Evolutionary conservation across 2,797 vertebrate genomes (phyloP).

Genomic region (Meriones psammophilus): DNA sequence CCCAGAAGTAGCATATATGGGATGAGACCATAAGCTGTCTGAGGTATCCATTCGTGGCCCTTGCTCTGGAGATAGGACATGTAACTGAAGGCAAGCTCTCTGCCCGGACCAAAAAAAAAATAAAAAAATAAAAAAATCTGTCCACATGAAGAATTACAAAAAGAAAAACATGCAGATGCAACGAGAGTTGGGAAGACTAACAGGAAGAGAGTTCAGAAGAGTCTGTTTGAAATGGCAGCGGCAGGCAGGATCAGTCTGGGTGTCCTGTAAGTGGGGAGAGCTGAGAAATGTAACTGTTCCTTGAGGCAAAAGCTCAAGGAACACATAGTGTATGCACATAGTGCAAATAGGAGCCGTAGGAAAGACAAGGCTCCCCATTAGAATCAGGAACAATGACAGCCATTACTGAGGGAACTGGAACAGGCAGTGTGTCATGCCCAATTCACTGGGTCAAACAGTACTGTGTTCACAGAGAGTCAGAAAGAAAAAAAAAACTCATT

Average conservation of each 20-base stretch:
- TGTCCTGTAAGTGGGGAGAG: neutral
- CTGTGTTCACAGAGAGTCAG: neutral
- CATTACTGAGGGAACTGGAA: neutral
- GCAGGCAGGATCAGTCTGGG: neutral
- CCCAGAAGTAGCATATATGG: neutral
- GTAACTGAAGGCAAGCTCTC: neutral
- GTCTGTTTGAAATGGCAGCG: neutral
- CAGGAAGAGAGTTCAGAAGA: neutral
- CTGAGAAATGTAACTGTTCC: neutral
- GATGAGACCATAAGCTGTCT: neutral
- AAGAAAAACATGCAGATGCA: neutral
- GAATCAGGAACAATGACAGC: neutral
- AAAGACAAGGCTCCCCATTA: neutral
- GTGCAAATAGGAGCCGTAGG: neutral
- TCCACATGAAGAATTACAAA: neutral
- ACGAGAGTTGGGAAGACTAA: no score
- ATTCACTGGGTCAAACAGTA: neutral
- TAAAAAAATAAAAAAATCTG: neutral
- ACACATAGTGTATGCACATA: neutral
- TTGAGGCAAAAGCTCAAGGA: neutral
- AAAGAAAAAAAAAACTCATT: neutral
- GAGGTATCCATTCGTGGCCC: neutral
- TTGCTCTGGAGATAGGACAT: neutral
- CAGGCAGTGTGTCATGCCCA: neutral
- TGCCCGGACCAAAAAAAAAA: neutral